These are phyloP conservation scores for Typhlomys cinereus DNA, from an alignment of 2,113 vertebrate genomes.

Conservation along the genomic window DNA sequence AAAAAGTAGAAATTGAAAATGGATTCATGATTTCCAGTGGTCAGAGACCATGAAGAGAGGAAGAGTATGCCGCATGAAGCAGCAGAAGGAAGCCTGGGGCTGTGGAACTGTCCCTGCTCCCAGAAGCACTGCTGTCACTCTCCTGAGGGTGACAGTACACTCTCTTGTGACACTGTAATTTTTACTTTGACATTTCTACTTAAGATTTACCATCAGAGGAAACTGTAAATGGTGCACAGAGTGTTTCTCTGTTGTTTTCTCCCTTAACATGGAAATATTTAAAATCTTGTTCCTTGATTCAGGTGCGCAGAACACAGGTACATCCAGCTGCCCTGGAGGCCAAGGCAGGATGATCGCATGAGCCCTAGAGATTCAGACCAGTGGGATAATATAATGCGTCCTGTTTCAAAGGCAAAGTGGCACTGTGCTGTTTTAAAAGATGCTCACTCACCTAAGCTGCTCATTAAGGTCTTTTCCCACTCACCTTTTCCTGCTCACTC, in stretches of 20 bases:
- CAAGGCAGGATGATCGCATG: neutral
- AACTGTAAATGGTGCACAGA: neutral
- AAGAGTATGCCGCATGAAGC: neutral
- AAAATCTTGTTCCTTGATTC: neutral
- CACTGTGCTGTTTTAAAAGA: too few relatives aligned
- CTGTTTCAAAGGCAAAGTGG: neutral
- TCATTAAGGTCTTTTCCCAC: neutral
- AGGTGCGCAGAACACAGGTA: neutral
- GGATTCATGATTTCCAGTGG: neutral
- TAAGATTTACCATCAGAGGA: neutral
- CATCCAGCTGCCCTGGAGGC: neutral
- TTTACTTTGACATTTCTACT: neutral
- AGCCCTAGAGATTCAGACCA: neutral
- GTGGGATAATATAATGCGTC: neutral
- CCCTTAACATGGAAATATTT: neutral
- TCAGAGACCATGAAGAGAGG: too few relatives aligned
- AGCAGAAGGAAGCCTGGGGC: neutral
- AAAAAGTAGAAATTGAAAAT: neutral
- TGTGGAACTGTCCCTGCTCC: neutral
- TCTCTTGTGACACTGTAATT: neutral
- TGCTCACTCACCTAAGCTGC: neutral
- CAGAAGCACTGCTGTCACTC: too few relatives aligned
- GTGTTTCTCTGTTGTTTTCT: neutral
- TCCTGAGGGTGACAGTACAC: neutral
- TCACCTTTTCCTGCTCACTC: neutral